Conservation (phyloP, 2,888 invertebrate species). For the Apoda limacodes region DNA sequence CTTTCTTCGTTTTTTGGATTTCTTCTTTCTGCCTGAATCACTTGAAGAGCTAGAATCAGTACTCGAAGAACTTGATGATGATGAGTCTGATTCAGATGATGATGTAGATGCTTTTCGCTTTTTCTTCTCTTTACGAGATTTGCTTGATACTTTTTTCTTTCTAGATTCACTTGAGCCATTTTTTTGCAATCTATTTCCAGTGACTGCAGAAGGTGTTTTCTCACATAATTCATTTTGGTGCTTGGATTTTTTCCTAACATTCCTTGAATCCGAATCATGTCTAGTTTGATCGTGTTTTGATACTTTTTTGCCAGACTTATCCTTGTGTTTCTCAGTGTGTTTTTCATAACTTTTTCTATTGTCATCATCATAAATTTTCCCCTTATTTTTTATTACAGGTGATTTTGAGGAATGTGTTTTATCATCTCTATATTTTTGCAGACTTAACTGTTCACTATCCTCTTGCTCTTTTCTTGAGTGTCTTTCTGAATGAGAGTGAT, state of each 20-base stretch:
- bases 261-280: slow-evolving; percentile 4
- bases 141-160: slow-evolving; percentile 19
- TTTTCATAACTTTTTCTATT: slow-evolving; percentile 11
- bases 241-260: slow-evolving; percentile 6
- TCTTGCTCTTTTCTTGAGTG: slow-evolving; percentile 9
- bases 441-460: slow-evolving; percentile 6
- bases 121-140: no score
- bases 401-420: slow-evolving; percentile 15
- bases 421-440: slow-evolving; percentile 18
- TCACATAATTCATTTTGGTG: no score
- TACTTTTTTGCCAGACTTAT: slow-evolving; percentile 5
- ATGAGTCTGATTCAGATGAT: slow-evolving; percentile 41
- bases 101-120: slow-evolving; percentile 47
- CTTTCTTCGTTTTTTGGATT: slow-evolving; percentile 32
- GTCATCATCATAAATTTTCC: slow-evolving; percentile 7
- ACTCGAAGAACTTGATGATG: slow-evolving; percentile 43
- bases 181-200: slow-evolving; percentile 18
- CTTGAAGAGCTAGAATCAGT: slow-evolving; percentile 49
- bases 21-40: slow-evolving; percentile 38
- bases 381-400: slow-evolving; percentile 10
- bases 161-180: slow-evolving; percentile 16
- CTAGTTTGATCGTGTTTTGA: slow-evolving; percentile 1
- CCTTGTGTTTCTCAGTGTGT: slow-evolving; percentile 4
- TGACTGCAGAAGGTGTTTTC: slow-evolving; percentile 21
- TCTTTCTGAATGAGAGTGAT: no score